These are phyloP conservation scores for Drosophila mulleri DNA, from an alignment of 2,888 invertebrate species.

Conservation along the genomic window DNA sequence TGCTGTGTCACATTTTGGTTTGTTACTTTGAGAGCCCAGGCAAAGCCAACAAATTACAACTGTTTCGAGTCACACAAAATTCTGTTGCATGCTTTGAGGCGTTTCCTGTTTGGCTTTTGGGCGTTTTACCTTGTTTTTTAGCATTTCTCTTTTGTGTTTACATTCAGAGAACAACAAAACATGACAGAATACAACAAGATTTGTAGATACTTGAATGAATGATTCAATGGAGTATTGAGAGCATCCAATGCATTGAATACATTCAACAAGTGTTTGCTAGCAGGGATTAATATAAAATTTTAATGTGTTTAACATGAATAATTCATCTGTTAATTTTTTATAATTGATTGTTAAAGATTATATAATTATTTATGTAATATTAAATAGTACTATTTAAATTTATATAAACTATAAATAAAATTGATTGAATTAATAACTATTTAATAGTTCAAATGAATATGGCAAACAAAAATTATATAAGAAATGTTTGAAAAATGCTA, in stretches of 20 bases:
- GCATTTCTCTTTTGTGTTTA: slow-evolving; percentile 36
- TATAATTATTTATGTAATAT: too few species aligned
- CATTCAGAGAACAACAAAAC: slow-evolving; percentile 27
- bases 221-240: not conserved
- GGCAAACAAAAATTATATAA: too few species aligned
- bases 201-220: not conserved
- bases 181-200: slow-evolving; percentile 33
- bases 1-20: slow-evolving; percentile 42
- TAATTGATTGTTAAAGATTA: too few species aligned
- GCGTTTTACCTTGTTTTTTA: slow-evolving; percentile 19
- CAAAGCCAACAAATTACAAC: slow-evolving; percentile 53
- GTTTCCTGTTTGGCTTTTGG: slow-evolving; percentile 21
- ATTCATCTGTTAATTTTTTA: too few species aligned
- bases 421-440: too few species aligned
- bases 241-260: not conserved
- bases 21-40: slow-evolving; percentile 39
- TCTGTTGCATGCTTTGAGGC: slow-evolving; percentile 60
- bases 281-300: not conserved
- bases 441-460: too few species aligned
- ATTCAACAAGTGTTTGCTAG: slow-evolving; percentile 2
- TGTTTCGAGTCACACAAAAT: slow-evolving; percentile 43
- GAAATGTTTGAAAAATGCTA: too few species aligned
- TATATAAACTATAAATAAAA: too few species aligned
- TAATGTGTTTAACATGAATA: too few species aligned
- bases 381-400: too few species aligned